Evolutionary conservation across 2,797 vertebrate species (phyloP).

Genomic region (Scolopax bukidnonensis): DNA sequence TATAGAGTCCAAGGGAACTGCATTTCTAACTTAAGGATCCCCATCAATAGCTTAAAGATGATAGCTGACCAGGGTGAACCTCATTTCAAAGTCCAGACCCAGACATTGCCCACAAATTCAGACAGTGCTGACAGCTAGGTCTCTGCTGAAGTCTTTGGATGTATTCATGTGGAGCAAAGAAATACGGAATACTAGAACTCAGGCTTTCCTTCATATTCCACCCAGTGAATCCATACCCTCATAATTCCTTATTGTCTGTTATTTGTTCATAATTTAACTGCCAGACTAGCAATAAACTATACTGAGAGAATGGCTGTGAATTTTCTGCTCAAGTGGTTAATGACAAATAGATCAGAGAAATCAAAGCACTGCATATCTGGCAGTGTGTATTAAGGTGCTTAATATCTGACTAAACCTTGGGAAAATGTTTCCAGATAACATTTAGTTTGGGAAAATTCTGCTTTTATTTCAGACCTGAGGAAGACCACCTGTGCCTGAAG

Average conservation of each 20-base stretch:
- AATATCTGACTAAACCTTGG: background rate
- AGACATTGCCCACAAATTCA: background rate
- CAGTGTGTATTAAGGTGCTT: background rate
- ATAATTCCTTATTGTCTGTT: background rate
- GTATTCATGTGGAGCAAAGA: background rate
- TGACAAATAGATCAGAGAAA: background rate
- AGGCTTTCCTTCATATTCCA: background rate
- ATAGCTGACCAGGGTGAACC: background rate
- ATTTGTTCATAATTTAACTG: background rate
- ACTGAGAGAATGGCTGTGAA: background rate
- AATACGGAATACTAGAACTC: background rate
- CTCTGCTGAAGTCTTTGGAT: background rate
- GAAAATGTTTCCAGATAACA: background rate
- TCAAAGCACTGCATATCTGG: background rate
- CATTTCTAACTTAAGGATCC: background rate
- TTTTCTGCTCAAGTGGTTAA: background rate
- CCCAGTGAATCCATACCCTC: background rate
- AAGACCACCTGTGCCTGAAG: background rate
- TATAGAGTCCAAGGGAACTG: background rate
- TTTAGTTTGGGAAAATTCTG: background rate
- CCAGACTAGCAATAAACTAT: background rate
- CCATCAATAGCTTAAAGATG: background rate
- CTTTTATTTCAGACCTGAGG: background rate
- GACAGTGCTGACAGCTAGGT: background rate
- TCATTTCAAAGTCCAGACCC: background rate